A percentile compares a stretch with the other conserved stretches of the same genome.
These are phyloP conservation scores for Cylas formicarius DNA, from an alignment of 1,140 invertebrate species.

Conservation along the genomic window DNA sequence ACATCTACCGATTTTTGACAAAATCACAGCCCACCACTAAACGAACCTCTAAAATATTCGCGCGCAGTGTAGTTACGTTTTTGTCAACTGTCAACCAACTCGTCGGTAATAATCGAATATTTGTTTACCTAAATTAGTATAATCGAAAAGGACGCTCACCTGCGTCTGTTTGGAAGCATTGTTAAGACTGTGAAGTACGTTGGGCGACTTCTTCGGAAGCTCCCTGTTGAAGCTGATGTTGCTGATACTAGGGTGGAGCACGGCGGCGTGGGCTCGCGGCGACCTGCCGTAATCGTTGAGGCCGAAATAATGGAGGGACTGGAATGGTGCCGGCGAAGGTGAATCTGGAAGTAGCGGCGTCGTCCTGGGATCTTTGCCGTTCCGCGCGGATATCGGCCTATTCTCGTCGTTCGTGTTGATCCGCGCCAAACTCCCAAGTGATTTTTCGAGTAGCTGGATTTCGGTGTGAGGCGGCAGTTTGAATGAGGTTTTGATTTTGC, in stretches of 20 bases:
- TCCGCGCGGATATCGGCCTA: slow-evolving; percentile 15
- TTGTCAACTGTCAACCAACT: too few species aligned
- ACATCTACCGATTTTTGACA: too few species aligned
- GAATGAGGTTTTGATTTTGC: slow-evolving; percentile 3
- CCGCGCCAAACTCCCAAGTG: slow-evolving; percentile 30
- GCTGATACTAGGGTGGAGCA: slow-evolving; percentile 38
- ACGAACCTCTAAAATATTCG: too few species aligned
- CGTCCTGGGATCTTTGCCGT: slow-evolving; percentile 4
- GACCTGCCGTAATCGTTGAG: slow-evolving; percentile 27
- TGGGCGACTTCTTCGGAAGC: slow-evolving; percentile 32
- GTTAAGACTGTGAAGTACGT: slow-evolving; percentile 24
- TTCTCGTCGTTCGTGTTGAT: slow-evolving; percentile 18
- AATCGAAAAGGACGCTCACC: too few species aligned
- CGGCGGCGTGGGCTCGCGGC: slow-evolving; percentile 21
- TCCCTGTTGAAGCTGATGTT: slow-evolving; percentile 36
- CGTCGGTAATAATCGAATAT: too few species aligned
- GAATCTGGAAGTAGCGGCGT: slow-evolving; percentile 22
- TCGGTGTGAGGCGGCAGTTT: slow-evolving; percentile 15
- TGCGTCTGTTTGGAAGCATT: slow-evolving; percentile 10
- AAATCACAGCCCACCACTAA: too few species aligned
- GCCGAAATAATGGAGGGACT: slow-evolving; percentile 32
- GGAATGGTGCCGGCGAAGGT: slow-evolving; percentile 29
- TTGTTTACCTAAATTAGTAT: too few species aligned
- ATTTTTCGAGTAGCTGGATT: slow-evolving; percentile 33
- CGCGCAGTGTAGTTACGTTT: too few species aligned